Percentiles rank a stretch among this genome's conserved stretches.
Conservation (phyloP, 2,797 vertebrate genomes). For the Fistularia commersonii region DNA sequence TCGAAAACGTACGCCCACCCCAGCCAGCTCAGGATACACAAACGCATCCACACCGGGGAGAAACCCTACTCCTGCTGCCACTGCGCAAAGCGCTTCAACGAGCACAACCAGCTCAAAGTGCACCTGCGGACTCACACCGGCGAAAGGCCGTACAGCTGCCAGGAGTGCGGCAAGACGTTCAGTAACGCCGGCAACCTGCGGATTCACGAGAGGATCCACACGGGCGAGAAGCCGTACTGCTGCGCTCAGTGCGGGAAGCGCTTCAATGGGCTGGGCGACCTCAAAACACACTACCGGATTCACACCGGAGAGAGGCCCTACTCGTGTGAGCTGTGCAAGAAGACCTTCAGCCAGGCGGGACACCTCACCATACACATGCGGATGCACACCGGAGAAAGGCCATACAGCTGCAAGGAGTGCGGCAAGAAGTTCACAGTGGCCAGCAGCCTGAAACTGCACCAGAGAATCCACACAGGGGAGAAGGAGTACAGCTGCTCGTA, state of each 20-base stretch:
- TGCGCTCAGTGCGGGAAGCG: slow-evolving; percentile 75
- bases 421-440: slow-evolving; percentile 75
- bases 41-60: slow-evolving; percentile 80
- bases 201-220: slow-evolving; percentile 76
- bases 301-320: slow-evolving; percentile 77
- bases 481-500: slow-evolving; percentile 70
- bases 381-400: slow-evolving; percentile 75
- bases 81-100: slow-evolving; percentile 73
- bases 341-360: slow-evolving; percentile 77
- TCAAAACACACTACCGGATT: slow-evolving; percentile 74
- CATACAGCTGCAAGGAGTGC: slow-evolving; percentile 71
- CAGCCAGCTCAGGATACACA: slow-evolving; percentile 76
- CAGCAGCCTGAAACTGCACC: slow-evolving; percentile 78
- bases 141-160: slow-evolving; percentile 73
- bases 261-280: slow-evolving; percentile 72
- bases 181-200: slow-evolving; percentile 70
- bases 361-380: slow-evolving; percentile 80
- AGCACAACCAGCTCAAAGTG: slow-evolving; percentile 76
- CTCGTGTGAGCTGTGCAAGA: slow-evolving; percentile 72
- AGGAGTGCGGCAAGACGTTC: slow-evolving; percentile 70
- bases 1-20: slow-evolving; percentile 72
- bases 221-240: slow-evolving; percentile 72
- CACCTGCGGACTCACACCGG: slow-evolving; percentile 77
- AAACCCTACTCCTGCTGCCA: slow-evolving; percentile 73
- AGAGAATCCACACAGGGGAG: slow-evolving; percentile 74